These are phyloP conservation scores for Artemia franciscana DNA, from an alignment of 1,140 invertebrate species.

Conservation along the genomic window DNA sequence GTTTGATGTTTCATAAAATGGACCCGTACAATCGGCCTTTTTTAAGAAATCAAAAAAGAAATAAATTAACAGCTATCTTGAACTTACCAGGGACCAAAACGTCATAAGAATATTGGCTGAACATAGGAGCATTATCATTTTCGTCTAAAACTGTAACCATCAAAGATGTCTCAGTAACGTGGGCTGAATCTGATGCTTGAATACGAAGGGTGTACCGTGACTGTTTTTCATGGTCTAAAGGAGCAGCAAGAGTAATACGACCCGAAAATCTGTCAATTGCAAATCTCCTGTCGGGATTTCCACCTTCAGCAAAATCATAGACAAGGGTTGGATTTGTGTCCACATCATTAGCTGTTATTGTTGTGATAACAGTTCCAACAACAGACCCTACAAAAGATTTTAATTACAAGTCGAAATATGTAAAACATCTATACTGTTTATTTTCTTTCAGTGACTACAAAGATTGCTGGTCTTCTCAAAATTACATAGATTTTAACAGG, in stretches of 20 bases:
- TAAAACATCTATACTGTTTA: no score
- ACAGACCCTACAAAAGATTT: slow-evolving; percentile 52
- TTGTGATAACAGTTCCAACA: slow-evolving; percentile 65
- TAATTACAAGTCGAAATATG: no score
- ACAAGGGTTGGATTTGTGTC: slow-evolving; percentile 71
- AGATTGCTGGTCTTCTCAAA: no score
- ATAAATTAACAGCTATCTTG: no score
- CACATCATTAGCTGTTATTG: slow-evolving; percentile 82
- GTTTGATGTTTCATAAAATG: no score
- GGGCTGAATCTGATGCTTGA: slow-evolving; percentile 58
- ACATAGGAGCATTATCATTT: slow-evolving; percentile 73
- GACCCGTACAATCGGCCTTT: no score
- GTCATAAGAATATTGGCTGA: slow-evolving; percentile 53
- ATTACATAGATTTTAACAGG: no score
- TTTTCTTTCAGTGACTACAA: no score
- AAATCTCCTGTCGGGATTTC: slow-evolving; percentile 35
- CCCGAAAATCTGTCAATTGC: slow-evolving; percentile 74
- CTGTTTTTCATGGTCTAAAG: slow-evolving; percentile 46
- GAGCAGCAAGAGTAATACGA: slow-evolving; percentile 46
- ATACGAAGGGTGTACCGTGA: slow-evolving; percentile 46
- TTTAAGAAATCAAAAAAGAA: no score
- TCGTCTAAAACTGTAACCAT: slow-evolving; percentile 61
- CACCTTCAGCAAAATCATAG: slow-evolving; percentile 42
- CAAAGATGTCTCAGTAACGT: slow-evolving; percentile 50
- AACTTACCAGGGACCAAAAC: slow-evolving; percentile 41